Evolutionary conservation across 2,888 invertebrate genomes (phyloP).

Genomic region (Coleophora flavipennella): DNA sequence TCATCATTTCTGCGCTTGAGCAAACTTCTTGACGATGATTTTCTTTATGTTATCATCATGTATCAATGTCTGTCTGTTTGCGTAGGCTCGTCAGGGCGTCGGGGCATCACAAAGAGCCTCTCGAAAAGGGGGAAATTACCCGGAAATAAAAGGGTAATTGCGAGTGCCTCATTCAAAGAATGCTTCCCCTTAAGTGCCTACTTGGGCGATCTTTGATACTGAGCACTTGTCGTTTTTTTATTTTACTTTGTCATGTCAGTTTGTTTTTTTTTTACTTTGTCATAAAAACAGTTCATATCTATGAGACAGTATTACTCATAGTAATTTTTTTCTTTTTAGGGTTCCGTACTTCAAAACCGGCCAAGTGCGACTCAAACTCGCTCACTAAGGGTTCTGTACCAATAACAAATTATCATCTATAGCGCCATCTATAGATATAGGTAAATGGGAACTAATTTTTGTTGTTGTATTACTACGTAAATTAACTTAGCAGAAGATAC

Average conservation of each 20-base stretch:
- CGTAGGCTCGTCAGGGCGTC: conserved; percentile 29
- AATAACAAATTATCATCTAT: too few species aligned
- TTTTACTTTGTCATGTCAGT: conserved; percentile 5
- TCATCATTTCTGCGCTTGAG: not conserved
- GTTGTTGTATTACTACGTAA: too few species aligned
- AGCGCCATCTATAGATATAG: too few species aligned
- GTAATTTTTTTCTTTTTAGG: too few species aligned
- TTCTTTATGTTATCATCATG: conserved; percentile 5
- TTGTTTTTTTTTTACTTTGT: conserved; percentile 4
- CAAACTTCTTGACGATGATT: conserved; percentile 1
- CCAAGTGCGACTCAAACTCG: too few species aligned
- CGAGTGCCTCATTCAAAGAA: conserved; percentile 25
- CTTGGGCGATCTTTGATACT: conserved; percentile 23
- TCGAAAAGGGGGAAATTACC: conserved; percentile 41
- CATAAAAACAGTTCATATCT: not conserved
- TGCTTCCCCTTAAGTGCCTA: conserved; percentile 17
- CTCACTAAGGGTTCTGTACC: too few species aligned
- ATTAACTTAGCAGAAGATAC: too few species aligned
- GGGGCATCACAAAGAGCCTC: conserved; percentile 27
- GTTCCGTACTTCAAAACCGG: too few species aligned
- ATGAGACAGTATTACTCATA: too few species aligned
- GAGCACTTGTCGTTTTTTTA: conserved; percentile 1
- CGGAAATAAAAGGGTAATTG: conserved; percentile 50
- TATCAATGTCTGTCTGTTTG: conserved; percentile 14
- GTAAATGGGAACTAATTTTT: too few species aligned